Base-by-base conservation (phyloP, 2,888 invertebrate genomes). In the Apotomis turbidana region DNA sequence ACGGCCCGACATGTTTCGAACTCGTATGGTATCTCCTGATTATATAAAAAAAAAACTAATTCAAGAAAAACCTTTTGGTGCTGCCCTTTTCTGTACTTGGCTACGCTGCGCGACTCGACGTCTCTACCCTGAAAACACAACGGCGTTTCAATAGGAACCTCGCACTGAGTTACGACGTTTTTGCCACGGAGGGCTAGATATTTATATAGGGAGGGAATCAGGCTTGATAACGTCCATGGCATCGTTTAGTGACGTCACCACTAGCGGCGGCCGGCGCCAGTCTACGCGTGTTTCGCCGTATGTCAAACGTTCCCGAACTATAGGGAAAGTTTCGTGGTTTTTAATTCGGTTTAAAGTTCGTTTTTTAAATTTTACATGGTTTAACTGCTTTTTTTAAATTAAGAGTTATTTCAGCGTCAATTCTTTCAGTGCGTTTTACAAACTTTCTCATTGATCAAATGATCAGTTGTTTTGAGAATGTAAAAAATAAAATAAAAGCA, bases 161-260 rank as follows among this genome's bases (percentile, higher is more conserved):
- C 13, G 8, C 8, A 12, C 6, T 15, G 41, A 44, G 41, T 41
- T 66, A 46, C 55, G 55, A n/a, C 57, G 8, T 57, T 57, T 8
- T 57, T 36, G 8, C 54, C 36, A 46, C 36, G 55, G 3, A 10
- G 38, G 27, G 6, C 41, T 44, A n/a, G 0, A 6, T 64, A 64
- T 55, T 54, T 55, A 44, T 68, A 68, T 54, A 69, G 74, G 76
- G 74, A 67, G 49, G 74, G 73, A 77, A 79, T 81, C 79, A 82
- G 78, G 80, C 74, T 70, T 64, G 70, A 71, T 70, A 70, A 71
- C 27, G 59, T 76, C 76, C 80, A 78, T 70, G 81, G 81, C 76
- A 79, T 76, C 75, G 77, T 78, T 76, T 76, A 76, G 83, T 87
- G 88, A 86, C 87, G 87, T 88, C 88, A 90, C 77, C 74, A 75